Conservation (phyloP, 2,888 invertebrate species). For the Leptinotarsa rubiginosa region DNA sequence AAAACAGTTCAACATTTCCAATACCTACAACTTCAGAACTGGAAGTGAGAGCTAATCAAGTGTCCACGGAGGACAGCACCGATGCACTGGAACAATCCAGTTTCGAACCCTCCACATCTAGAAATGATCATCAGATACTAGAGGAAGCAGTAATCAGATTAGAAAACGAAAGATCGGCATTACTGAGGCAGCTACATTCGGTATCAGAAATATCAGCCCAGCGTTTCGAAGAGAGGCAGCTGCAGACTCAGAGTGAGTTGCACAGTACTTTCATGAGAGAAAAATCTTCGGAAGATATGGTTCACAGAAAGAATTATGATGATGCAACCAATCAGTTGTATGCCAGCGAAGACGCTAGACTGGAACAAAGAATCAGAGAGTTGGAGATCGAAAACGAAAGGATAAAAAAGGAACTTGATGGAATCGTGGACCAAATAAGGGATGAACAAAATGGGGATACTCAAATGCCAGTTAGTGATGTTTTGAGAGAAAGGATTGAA, state of each 20-base stretch:
- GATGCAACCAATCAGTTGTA: constrained; percentile 52
- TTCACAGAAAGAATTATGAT: constrained; percentile 37
- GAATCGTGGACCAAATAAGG: constrained; percentile 38
- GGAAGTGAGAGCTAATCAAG: constrained; percentile 12
- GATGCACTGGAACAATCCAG: not conserved
- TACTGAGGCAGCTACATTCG: constrained; percentile 41
- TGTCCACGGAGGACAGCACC: not conserved
- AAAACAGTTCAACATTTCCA: not conserved
- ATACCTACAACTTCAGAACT: constrained; percentile 26
- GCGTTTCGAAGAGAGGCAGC: constrained; percentile 33
- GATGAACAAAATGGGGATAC: constrained; percentile 31
- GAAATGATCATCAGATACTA: constrained; percentile 31
- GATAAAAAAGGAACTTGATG: constrained; percentile 44
- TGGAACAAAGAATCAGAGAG: constrained; percentile 49
- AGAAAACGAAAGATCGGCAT: constrained; percentile 40
- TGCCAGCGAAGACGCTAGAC: constrained; percentile 45
- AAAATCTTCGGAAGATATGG: constrained; percentile 39
- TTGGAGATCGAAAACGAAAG: constrained; percentile 50
- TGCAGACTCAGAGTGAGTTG: constrained; percentile 39
- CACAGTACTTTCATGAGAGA: constrained; percentile 47
- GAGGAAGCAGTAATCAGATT: constrained; percentile 37
- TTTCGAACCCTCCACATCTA: constrained; percentile 27
- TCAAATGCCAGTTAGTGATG: constrained; percentile 29
- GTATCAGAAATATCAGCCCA: constrained; percentile 38
- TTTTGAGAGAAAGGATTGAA: constrained; percentile 35